Evolutionary conservation across 2,888 invertebrate genomes (phyloP).

Genomic region (Baccha elongata): DNA sequence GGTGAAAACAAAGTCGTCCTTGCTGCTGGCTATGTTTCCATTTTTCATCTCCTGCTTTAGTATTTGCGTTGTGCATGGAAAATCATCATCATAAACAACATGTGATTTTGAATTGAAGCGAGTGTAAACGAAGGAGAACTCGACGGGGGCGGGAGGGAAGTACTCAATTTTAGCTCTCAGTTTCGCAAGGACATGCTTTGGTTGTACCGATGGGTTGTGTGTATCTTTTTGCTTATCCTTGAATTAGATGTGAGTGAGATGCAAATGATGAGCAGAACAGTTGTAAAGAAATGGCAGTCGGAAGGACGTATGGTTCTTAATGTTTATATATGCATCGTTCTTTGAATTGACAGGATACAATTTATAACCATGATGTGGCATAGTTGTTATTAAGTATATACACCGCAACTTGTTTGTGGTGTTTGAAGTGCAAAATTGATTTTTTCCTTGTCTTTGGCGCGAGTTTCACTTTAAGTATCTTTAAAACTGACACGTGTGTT

Average conservation of each 20-base stretch:
- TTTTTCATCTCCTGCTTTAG: slow-evolving; percentile 48
- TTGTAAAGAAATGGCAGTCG: slow-evolving; percentile 53
- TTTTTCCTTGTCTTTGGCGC: slow-evolving; percentile 34
- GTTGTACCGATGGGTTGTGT: slow-evolving; percentile 34
- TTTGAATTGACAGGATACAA: slow-evolving; percentile 57
- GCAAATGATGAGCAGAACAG: slow-evolving; percentile 59
- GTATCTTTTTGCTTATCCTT: slow-evolving; percentile 68
- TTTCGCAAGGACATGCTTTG: slow-evolving; percentile 52
- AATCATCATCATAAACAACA: slow-evolving; percentile 69
- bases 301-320: slow-evolving; percentile 44
- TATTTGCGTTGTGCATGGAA: slow-evolving; percentile 72
- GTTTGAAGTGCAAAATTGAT: slow-evolving; percentile 61
- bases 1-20: slow-evolving; percentile 61
- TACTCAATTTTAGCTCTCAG: slow-evolving; percentile 35
- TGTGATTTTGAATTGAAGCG: slow-evolving; percentile 66
- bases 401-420: slow-evolving; percentile 39
- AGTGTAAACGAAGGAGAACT: slow-evolving; percentile 28
- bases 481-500: slow-evolving; percentile 58
- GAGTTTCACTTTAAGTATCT: slow-evolving; percentile 57
- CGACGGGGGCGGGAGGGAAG: background rate
- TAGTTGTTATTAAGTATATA: slow-evolving; percentile 50
- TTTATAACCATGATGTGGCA: slow-evolving; percentile 56
- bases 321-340: slow-evolving; percentile 43
- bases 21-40: slow-evolving; percentile 65
- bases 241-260: slow-evolving; percentile 67